phyloP scores from a whole-genome alignment of 2,113 vertebrate genomes.

The Cichladusa arquata region DNA sequence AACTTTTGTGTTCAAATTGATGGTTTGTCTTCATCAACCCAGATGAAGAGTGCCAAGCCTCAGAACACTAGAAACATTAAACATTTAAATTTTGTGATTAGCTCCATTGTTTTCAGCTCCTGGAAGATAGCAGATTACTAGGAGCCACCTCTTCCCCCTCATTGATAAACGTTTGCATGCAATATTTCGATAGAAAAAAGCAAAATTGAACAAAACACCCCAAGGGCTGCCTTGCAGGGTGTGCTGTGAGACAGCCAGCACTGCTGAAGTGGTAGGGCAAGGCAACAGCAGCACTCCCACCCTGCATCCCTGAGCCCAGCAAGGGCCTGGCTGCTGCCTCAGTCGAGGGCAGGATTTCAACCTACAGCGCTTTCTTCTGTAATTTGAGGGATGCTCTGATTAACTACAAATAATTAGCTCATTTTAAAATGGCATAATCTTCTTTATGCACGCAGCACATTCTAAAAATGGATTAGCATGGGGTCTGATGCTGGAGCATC shows the following conservation, averaged over 20 bases:
- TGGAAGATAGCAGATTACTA: neutral
- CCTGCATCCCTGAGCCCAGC: neutral
- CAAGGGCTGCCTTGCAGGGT: neutral
- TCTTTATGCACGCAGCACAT: neutral
- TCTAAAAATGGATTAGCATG: slow-evolving; percentile 18
- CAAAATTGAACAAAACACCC: neutral
- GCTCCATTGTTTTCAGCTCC: neutral
- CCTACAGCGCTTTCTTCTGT: neutral
- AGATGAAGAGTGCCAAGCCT: neutral
- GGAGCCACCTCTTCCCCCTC: neutral
- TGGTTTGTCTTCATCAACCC: neutral
- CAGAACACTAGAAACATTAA: neutral
- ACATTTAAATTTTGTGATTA: neutral
- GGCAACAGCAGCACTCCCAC: neutral
- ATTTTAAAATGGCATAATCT: slow-evolving; percentile 21
- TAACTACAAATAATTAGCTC: slow-evolving; percentile 45
- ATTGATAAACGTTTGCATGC: neutral
- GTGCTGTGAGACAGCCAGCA: neutral
- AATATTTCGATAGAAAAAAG: neutral
- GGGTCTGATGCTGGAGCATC: neutral
- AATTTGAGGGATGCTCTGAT: slow-evolving; percentile 29
- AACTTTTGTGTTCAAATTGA: neutral
- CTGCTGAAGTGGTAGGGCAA: no score
- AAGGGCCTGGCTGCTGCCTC: neutral
- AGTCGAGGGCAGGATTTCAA: neutral